Conservation (phyloP, 1,140 invertebrate species). For the Condylostylus longicornis region DNA sequence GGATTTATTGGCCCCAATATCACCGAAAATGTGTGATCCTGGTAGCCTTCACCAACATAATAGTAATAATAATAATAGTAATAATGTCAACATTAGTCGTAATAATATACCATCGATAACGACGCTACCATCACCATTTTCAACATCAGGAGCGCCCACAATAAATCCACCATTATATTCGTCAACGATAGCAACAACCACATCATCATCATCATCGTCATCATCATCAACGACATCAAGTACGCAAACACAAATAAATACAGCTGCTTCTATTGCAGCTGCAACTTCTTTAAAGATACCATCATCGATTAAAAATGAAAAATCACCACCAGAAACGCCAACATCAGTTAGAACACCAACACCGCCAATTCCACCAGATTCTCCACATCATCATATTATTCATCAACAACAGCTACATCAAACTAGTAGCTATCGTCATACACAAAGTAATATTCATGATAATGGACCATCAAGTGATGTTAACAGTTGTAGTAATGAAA, state of each 20-base stretch:
- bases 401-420: conserved; percentile 19
- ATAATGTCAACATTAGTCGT: conserved; percentile 21
- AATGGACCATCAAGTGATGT: conserved; percentile 18
- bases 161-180: conserved; percentile 9
- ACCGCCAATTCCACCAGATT: conserved; percentile 5
- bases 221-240: not conserved
- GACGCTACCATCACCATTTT: conserved; percentile 9
- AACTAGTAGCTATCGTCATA: too few relatives aligned
- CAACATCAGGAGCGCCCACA: conserved; percentile 8
- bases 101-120: conserved; percentile 14
- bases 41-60: conserved; percentile 28
- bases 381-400: conserved; percentile 7
- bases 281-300: conserved; percentile 30
- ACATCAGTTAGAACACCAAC: conserved; percentile 20
- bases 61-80: conserved; percentile 24
- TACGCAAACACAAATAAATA: conserved; percentile 14
- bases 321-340: conserved; percentile 13
- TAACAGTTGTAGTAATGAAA: conserved; percentile 12
- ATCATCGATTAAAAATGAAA: conserved; percentile 20
- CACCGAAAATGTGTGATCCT: conserved; percentile 50
- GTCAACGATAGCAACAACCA: conserved; percentile 3
- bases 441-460: too few relatives aligned
- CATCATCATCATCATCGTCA: not conserved
- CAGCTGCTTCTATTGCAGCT: conserved; percentile 10
- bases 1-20: conserved; percentile 59